Evolutionary conservation across 2,888 invertebrate species (phyloP).

Genomic region (Caenorhabditis sulstoni): DNA sequence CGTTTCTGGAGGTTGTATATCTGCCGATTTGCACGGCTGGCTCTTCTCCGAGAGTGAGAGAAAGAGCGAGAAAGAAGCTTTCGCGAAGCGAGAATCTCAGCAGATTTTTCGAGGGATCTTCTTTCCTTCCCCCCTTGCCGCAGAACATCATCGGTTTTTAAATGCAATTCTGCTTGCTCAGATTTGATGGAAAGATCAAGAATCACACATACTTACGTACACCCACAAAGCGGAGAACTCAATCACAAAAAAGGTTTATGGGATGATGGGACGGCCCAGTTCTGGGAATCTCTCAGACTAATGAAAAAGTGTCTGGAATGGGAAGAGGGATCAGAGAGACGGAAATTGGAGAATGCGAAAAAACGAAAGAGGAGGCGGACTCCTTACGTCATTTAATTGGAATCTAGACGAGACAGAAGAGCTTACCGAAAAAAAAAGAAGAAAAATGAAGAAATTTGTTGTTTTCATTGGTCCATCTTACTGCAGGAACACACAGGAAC

Average conservation of each 20-base stretch:
- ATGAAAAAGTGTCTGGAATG: conserved; percentile 38
- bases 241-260: conserved; percentile 22
- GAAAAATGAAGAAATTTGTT: no score
- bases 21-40: conserved; percentile 46
- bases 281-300: conserved; percentile 7
- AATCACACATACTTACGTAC: no score
- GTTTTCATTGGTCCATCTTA: no score
- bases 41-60: conserved; percentile 1
- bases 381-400: no score
- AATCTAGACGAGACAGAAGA: no score
- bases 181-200: conserved; percentile 7
- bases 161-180: conserved; percentile 3
- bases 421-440: no score
- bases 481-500: no score
- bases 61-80: conserved; percentile 13
- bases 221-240: no score
- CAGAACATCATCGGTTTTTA: background rate
- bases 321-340: conserved; percentile 7
- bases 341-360: no score
- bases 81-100: background rate
- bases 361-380: no score
- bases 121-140: background rate
- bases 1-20: conserved; percentile 58
- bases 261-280: no score
- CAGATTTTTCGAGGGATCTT: conserved; percentile 27